phyloP scores from a whole-genome alignment of 2,797 vertebrate species.

The Mormyrops attenuatus region DNA sequence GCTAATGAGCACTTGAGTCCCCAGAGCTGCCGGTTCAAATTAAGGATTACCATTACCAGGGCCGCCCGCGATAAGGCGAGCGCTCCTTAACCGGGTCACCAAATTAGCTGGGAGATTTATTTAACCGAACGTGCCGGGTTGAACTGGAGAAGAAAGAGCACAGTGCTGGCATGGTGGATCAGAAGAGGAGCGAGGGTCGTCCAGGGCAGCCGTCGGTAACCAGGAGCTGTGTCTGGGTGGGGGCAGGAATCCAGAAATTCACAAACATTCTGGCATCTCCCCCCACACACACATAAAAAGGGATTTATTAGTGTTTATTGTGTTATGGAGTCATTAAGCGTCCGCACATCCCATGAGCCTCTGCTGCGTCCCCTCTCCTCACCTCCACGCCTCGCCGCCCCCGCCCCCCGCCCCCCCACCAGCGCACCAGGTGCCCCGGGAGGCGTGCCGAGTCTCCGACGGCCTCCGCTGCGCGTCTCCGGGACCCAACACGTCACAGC shows the following conservation, averaged over 20 bases:
- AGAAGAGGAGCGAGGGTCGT: not conserved
- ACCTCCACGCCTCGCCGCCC: not conserved
- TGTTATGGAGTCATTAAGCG: not conserved
- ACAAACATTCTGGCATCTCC: not conserved
- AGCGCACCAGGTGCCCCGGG: not conserved
- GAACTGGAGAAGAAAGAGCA: conserved; percentile 10
- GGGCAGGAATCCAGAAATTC: not conserved
- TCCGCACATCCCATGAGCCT: not conserved
- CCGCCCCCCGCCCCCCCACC: not conserved
- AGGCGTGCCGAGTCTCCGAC: not conserved
- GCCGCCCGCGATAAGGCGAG: not conserved
- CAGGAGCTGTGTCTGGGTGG: not conserved
- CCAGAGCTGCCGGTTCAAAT: conserved; percentile 12
- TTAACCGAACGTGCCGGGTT: not conserved
- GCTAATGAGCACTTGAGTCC: not conserved
- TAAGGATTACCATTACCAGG: conserved; percentile 17
- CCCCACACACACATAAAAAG: not conserved
- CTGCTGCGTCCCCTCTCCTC: not conserved
- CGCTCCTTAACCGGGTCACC: not conserved
- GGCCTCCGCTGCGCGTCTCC: not conserved
- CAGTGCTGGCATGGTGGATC: not conserved
- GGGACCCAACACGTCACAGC: not conserved
- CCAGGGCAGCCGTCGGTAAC: not conserved
- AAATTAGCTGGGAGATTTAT: conserved; percentile 21
- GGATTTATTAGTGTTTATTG: not conserved